phyloP scores from a whole-genome alignment of 2,113 vertebrate species.

The Lontra canadensis region DNA sequence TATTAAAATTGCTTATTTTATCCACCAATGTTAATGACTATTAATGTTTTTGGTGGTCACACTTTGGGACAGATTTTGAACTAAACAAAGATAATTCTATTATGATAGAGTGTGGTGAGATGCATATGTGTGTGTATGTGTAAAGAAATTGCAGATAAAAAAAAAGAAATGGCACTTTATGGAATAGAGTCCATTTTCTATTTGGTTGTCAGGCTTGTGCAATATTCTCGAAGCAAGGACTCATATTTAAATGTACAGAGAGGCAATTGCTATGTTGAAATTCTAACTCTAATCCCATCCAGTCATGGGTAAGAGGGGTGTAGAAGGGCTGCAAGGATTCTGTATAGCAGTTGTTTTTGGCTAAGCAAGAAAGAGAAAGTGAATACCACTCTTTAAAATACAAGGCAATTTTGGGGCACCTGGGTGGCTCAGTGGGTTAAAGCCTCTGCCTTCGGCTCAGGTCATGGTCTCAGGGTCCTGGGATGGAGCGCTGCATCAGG shows the following conservation, averaged over 20 bases:
- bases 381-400: slow-evolving; percentile 12
- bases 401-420: not conserved
- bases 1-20: not conserved
- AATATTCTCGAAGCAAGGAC: not conserved
- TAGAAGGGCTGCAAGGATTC: not conserved
- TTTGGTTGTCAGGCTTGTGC: not conserved
- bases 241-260: not conserved
- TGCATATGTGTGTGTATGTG: not conserved
- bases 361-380: not conserved
- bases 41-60: not conserved
- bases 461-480: no score
- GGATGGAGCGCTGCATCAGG: no score
- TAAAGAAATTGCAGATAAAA: not conserved
- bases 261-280: not conserved
- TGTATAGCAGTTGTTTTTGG: not conserved
- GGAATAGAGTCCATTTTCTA: not conserved
- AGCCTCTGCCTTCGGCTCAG: no score
- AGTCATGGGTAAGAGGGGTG: not conserved
- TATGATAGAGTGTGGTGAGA: not conserved
- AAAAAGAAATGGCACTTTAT: not conserved
- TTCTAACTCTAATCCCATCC: not conserved
- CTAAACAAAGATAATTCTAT: not conserved
- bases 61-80: not conserved
- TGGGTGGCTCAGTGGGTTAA: no score
- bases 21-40: not conserved